Evolutionary conservation across 1,140 invertebrate species (phyloP), one percentile per base, ranked within the genome.

Genomic region (Micrasema longulum): DNA sequence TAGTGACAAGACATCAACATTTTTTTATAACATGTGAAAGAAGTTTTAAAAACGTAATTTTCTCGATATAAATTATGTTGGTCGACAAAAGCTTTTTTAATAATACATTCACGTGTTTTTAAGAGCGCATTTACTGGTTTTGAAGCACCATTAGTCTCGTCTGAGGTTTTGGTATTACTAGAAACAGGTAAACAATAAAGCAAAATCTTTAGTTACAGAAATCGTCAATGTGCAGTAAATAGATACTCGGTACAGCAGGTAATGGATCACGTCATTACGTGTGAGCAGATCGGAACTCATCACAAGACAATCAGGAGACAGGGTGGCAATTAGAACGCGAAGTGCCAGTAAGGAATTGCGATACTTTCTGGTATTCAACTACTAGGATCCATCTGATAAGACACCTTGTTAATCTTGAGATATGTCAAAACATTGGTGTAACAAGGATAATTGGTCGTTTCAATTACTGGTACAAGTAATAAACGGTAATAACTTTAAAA

Each of bases 161-260:
- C n/a, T n/a, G n/a, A n/a, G n/a, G n/a, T n/a, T n/a, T n/a, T n/a
- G n/a, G n/a, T n/a, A n/a, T n/a, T n/a, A n/a, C n/a, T n/a, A n/a
- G n/a, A n/a, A n/a, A 70, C 68, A 70, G 55, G 68, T 70, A 41
- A 26, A 63, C 57, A 70, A 70, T 48, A 50, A 70, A 70, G n/a
- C n/a, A 47, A 12, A 52, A 55, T n/a, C 14, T 26, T 55, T 26
- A 23, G n/a, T 23, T 23, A 31, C 52, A 2, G 23, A 55, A 23
- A 26, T 31, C 23, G 14, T n/a, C 9, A 23, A 26, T 31, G 50
- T 14, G 23, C 26, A 7, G 26, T 4, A 4, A 2, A 31, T 7
- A 7, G 26, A 31, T n/a, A 31, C 26, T 4, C 26, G 2, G 26
- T 31, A 31, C 7, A 31, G 26, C 26, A 31, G 7, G 26, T 7